phyloP scores from a whole-genome alignment of 2,797 vertebrate genomes.

The Lepilemur ruficaudatus region DNA sequence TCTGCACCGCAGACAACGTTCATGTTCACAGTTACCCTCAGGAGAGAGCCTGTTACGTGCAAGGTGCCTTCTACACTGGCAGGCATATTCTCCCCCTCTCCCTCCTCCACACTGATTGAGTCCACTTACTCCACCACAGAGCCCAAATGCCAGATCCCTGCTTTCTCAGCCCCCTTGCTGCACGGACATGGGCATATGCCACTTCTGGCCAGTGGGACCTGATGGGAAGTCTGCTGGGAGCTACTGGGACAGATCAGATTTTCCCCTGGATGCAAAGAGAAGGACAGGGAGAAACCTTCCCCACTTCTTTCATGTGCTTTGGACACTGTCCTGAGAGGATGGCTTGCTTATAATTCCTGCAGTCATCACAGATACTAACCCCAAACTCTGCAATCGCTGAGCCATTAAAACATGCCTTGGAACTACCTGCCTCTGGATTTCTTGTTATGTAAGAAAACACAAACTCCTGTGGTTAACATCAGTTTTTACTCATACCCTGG shows the following conservation, averaged over 20 bases:
- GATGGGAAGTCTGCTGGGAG: neutral
- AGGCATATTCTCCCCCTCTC: neutral
- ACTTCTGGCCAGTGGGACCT: neutral
- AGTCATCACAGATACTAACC: neutral
- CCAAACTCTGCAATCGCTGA: neutral
- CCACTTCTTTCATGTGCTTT: neutral
- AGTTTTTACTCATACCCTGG: neutral
- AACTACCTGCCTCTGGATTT: neutral
- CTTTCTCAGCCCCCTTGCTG: neutral
- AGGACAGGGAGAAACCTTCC: neutral
- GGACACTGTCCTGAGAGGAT: neutral
- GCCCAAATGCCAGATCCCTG: neutral
- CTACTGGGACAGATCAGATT: neutral
- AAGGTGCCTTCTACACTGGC: neutral
- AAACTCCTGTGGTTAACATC: neutral
- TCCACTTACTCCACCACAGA: neutral
- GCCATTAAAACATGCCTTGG: neutral
- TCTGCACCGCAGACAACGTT: fast-evolving
- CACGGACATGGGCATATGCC: neutral
- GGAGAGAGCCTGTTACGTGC: fast-evolving
- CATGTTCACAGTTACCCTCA: neutral
- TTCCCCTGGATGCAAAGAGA: neutral
- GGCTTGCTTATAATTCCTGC: neutral
- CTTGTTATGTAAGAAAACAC: neutral
- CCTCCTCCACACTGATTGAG: neutral